A percentile compares a stretch with the other conserved stretches of the same genome.
Conservation (phyloP, 2,797 vertebrate genomes). For the Propithecus perrieri region DNA sequence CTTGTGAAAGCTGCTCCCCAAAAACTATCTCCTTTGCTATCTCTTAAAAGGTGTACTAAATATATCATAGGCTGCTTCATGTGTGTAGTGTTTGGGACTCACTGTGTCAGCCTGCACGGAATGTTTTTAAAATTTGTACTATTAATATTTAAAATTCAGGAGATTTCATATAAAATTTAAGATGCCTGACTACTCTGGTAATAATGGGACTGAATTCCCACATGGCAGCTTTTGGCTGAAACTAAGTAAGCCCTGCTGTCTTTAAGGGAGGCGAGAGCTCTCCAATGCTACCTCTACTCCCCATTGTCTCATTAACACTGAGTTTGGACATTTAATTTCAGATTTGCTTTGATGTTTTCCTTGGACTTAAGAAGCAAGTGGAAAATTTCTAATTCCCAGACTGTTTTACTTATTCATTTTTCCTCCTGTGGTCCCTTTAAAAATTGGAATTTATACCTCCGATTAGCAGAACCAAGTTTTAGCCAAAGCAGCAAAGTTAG, state of each 20-base stretch:
- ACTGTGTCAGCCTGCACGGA: background rate
- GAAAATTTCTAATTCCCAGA: background rate
- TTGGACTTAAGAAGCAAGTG: background rate
- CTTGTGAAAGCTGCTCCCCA: background rate
- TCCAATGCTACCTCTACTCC: background rate
- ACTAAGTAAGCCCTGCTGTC: background rate
- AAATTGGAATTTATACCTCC: slow-evolving; percentile 7
- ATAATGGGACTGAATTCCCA: background rate
- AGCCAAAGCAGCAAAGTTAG: background rate
- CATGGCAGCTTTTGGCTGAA: background rate
- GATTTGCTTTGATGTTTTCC: slow-evolving; percentile 6
- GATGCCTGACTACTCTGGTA: background rate
- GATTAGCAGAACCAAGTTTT: slow-evolving; percentile 18
- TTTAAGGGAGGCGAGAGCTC: background rate
- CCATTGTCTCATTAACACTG: background rate
- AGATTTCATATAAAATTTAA: slow-evolving; percentile 29
- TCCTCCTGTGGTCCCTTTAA: background rate
- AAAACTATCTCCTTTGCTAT: background rate
- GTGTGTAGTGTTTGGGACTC: background rate
- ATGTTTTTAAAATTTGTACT: background rate
- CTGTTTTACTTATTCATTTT: background rate
- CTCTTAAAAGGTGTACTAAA: background rate
- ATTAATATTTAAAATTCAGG: slow-evolving; percentile 24
- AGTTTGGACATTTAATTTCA: slow-evolving; percentile 5
- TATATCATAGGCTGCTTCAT: background rate